These are phyloP conservation scores for Agrotis puta DNA, from an alignment of 2,888 invertebrate genomes.

Conservation along the genomic window DNA sequence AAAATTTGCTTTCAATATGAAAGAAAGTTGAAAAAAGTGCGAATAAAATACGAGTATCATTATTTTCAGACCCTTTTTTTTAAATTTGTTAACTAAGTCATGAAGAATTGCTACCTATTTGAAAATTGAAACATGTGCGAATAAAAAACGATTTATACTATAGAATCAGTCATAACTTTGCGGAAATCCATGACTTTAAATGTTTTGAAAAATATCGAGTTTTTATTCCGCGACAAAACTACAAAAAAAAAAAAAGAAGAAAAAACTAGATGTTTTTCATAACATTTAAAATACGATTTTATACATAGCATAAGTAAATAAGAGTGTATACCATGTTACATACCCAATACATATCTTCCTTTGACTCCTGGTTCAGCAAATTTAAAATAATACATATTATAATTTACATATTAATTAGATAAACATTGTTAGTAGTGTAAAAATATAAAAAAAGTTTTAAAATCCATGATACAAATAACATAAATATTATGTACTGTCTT, in stretches of 20 bases:
- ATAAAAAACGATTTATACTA: background rate
- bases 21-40: conserved; percentile 7
- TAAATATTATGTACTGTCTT: background rate
- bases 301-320: too few relatives aligned
- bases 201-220: too few relatives aligned
- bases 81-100: background rate
- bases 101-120: background rate
- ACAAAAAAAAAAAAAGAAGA: too few relatives aligned
- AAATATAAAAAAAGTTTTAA: conserved; percentile 10
- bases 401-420: conserved; percentile 34
- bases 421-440: conserved; percentile 4
- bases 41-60: too few relatives aligned
- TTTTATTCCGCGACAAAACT: too few relatives aligned
- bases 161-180: too few relatives aligned
- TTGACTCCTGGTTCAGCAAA: conserved; percentile 80
- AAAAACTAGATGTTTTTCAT: too few relatives aligned
- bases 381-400: conserved; percentile 68
- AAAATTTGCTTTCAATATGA: background rate
- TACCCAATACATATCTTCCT: conserved; percentile 86
- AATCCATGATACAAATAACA: background rate
- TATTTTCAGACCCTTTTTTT: too few relatives aligned
- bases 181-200: too few relatives aligned
- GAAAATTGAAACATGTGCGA: conserved; percentile 3
- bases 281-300: too few relatives aligned
- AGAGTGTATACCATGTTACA: conserved; percentile 68